A percentile compares a stretch with the other conserved stretches of the same genome.
Conservation (phyloP, 2,888 invertebrate genomes). For the Lepidonotus clava region DNA sequence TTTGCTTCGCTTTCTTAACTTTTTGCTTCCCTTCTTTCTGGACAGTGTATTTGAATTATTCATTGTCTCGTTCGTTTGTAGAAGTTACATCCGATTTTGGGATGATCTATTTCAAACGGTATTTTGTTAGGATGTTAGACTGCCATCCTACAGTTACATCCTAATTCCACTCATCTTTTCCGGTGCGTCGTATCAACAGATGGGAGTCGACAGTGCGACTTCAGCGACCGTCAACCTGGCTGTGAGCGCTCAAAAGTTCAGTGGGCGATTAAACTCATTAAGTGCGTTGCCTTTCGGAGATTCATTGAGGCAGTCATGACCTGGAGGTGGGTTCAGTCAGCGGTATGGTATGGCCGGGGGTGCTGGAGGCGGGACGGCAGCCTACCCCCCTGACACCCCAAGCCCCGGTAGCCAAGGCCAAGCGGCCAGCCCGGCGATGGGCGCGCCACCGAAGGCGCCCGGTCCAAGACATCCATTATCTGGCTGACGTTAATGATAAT, state of each 20-base stretch:
- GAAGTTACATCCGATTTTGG: no score
- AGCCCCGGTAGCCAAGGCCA: not conserved
- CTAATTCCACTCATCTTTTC: no score
- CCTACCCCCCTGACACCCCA: not conserved
- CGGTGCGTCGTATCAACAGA: not conserved
- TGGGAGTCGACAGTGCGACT: not conserved
- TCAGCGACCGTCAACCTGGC: not conserved
- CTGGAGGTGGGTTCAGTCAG: slow-evolving; percentile 11
- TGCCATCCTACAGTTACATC: no score
- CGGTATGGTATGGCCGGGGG: not conserved
- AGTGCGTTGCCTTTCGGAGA: slow-evolving; percentile 37
- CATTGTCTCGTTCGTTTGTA: no score
- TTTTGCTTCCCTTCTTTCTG: no score
- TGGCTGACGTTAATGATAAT: slow-evolving; percentile 50
- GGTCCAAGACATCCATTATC: slow-evolving; percentile 26
- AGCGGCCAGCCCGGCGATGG: not conserved
- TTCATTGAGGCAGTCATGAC: slow-evolving; percentile 41
- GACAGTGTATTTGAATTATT: no score
- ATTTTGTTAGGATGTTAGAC: no score
- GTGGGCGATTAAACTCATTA: slow-evolving; percentile 48
- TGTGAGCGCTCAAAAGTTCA: slow-evolving; percentile 34
- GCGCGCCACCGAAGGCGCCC: slow-evolving; percentile 24
- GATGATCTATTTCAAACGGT: no score
- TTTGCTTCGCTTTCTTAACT: no score
- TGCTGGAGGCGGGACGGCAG: not conserved